A percentile compares a stretch with the other conserved stretches of the same genome.
Conservation (phyloP, 2,888 invertebrate species). For the Rhagophthalmus giganteus region DNA sequence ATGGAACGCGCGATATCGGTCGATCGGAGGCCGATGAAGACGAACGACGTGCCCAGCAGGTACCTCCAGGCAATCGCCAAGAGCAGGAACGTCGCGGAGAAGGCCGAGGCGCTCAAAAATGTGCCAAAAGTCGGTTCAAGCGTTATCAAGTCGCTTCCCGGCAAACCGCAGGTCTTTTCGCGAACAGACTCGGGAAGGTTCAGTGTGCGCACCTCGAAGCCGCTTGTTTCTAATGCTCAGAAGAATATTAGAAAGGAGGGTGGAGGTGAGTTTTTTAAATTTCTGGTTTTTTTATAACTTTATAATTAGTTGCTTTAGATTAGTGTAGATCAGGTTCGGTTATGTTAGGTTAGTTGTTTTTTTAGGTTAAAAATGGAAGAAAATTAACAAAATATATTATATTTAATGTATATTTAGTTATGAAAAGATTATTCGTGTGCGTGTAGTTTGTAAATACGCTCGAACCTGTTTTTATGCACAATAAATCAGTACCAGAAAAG, state of each 20-base stretch:
- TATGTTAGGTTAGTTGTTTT: not conserved
- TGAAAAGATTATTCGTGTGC: too few relatives aligned
- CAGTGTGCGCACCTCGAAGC: slow-evolving; percentile 63
- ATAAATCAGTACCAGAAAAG: too few relatives aligned
- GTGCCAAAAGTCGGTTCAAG: slow-evolving; percentile 57
- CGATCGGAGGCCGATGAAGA: slow-evolving; percentile 51
- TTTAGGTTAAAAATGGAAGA: not conserved
- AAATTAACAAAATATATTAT: too few relatives aligned
- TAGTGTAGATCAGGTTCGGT: not conserved
- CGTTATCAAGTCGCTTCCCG: slow-evolving; percentile 42
- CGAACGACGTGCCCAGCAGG: slow-evolving; percentile 52
- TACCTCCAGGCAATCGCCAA: slow-evolving; percentile 51
- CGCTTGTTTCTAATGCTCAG: slow-evolving; percentile 46
- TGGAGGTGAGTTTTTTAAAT: slow-evolving; percentile 17
- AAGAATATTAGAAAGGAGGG: slow-evolving; percentile 45
- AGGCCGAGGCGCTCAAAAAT: slow-evolving; percentile 37
- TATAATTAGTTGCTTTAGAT: not conserved
- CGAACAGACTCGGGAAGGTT: slow-evolving; percentile 67
- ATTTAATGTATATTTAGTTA: too few relatives aligned
- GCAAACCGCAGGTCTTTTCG: slow-evolving; percentile 55
- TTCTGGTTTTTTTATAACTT: not conserved
- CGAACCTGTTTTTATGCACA: not conserved
- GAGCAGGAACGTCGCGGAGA: slow-evolving; percentile 36
- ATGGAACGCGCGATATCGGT: slow-evolving; percentile 53
- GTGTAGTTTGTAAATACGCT: too few relatives aligned